Evolutionary conservation across 2,113 vertebrate species (phyloP), one percentile per base, ranked within the genome.

Genomic region (Hippoglossus stenolepis): DNA sequence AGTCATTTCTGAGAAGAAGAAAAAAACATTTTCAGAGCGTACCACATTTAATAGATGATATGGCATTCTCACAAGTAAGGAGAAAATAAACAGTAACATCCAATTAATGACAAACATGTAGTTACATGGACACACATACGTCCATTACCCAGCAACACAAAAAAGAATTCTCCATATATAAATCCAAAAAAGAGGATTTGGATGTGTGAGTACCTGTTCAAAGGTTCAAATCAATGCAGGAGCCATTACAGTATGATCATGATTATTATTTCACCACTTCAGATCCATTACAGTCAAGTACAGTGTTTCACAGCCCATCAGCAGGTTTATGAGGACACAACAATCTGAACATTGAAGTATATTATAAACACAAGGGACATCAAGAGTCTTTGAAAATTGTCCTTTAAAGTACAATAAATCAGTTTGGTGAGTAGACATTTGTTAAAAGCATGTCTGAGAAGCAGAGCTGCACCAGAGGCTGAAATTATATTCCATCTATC

Each of bases 1-100:
- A 24, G 35, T 47, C 54, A 2, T 64, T 73, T 60, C 45, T 28
- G 11, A 1, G 11, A 17, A 78, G 11, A 78, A 51, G 38, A 58
- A 57, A 28, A 28, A 61, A 35, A 17, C 59, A 17, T 47, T 64
- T 65, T 51, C 5, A 64, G 24, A 81, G 58, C 70, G 24, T 63
- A 75, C 65, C 70, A 86, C 76, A 84, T 85, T 89, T 90, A 88
- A 84, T 89, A 28, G 5, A 67, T 70, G 8, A 63, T 58, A 63
- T 43, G 20, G 5, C 56, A 13, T 70, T 72, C 28, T 26, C 61
- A 71, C 66, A 70, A 56, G 62, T 64, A 81, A 71, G 54, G 84
- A 26, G 13, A 79, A 85, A 73, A 66, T 43, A 61, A 49, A 51
- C 70, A 59, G 51, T n/a, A 18, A 79, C 60, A 77, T 67, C 45